A percentile compares a stretch with the other conserved stretches of the same genome.
These are phyloP conservation scores for Magallana ariakensis DNA, from an alignment of 1,140 invertebrate species.

Conservation along the genomic window DNA sequence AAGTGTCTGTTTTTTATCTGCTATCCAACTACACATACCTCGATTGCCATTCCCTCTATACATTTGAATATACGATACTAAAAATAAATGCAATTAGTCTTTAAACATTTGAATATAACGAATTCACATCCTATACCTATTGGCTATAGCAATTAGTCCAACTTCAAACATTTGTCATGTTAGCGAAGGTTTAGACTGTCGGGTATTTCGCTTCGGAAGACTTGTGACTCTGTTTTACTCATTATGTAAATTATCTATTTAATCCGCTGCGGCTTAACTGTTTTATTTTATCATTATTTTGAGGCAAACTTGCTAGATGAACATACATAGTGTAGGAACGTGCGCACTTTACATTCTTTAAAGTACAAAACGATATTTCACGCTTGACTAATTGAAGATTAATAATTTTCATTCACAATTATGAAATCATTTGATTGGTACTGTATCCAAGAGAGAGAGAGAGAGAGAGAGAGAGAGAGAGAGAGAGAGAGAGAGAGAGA, in stretches of 20 bases:
- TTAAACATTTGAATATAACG: neutral
- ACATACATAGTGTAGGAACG: no score
- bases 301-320: neutral
- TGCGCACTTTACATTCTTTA: no score
- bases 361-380: no score
- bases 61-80: neutral
- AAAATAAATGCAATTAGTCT: neutral
- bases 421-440: no score
- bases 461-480: no score
- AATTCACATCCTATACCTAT: neutral
- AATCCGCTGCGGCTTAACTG: neutral
- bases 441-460: no score
- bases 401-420: no score
- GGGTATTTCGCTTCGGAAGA: neutral
- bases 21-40: no score
- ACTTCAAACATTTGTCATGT: neutral
- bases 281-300: neutral
- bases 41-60: neutral
- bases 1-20: no score
- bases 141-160: neutral
- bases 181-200: neutral
- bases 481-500: no score
- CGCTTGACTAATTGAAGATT: no score
- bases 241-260: neutral
- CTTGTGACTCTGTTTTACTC: neutral